Evolutionary conservation across 1,140 invertebrate genomes (phyloP).

Genomic region (Hyphantria cunea): DNA sequence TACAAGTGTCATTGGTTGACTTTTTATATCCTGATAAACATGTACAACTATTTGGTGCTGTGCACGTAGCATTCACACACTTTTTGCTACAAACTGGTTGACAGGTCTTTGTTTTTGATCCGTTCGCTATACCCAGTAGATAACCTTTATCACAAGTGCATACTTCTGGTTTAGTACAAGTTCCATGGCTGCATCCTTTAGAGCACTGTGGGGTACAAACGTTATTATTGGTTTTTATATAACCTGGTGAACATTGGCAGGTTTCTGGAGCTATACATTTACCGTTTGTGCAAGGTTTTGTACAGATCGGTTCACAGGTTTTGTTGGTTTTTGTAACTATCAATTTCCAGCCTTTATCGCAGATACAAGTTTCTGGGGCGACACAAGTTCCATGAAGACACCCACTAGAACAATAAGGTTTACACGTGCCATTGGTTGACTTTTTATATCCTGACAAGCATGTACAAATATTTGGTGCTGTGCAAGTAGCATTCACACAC

Average conservation of each 20-base stretch:
- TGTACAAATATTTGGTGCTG: slow-evolving; percentile 43
- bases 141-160: slow-evolving; percentile 2
- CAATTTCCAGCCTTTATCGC: slow-evolving; percentile 5
- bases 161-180: background rate
- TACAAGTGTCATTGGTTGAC: slow-evolving; percentile 7
- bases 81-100: slow-evolving; percentile 26
- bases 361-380: slow-evolving; percentile 12
- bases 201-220: slow-evolving; percentile 4
- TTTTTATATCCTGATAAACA: slow-evolving; percentile 44
- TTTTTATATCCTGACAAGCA: slow-evolving; percentile 44
- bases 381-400: slow-evolving; percentile 12
- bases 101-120: background rate
- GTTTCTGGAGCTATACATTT: slow-evolving; percentile 11
- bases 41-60: slow-evolving; percentile 43
- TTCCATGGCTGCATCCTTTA: background rate
- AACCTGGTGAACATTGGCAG: slow-evolving; percentile 11
- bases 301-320: slow-evolving; percentile 3
- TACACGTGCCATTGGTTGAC: slow-evolving; percentile 4
- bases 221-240: background rate
- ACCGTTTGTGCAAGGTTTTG: background rate
- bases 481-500: slow-evolving; percentile 37
- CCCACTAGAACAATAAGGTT: slow-evolving; percentile 2
- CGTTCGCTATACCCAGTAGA: background rate
- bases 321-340: background rate
- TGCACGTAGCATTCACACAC: slow-evolving; percentile 37